These are phyloP conservation scores for Lagenorhynchus albirostris DNA, from an alignment of 2,113 vertebrate species.

Conservation along the genomic window DNA sequence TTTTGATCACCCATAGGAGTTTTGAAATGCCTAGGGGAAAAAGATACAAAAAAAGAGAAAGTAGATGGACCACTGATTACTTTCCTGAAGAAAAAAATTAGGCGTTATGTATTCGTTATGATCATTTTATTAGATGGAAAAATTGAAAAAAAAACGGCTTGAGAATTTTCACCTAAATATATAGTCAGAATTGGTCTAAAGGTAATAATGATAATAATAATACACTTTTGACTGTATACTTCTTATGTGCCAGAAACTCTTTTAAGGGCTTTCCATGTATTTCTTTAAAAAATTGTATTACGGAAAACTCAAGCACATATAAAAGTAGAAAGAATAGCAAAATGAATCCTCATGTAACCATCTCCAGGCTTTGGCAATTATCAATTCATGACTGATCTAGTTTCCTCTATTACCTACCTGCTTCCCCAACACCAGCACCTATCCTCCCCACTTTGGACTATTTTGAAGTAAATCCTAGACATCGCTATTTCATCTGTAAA, in stretches of 20 bases:
- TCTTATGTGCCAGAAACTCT: not conserved
- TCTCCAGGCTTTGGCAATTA: not conserved
- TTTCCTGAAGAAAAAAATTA: not conserved
- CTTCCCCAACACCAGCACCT: not conserved
- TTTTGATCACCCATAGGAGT: not conserved
- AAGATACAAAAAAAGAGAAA: not conserved
- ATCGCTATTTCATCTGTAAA: not conserved
- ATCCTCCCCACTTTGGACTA: not conserved
- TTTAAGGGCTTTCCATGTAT: not conserved
- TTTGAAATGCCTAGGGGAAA: not conserved
- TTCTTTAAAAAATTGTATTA: not conserved
- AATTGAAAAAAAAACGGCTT: not conserved
- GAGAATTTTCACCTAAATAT: not conserved
- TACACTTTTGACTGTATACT: not conserved
- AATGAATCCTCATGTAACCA: not conserved
- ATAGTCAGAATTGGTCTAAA: not conserved
- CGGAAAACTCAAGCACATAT: not conserved
- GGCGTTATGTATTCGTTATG: not conserved
- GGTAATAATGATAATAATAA: not conserved
- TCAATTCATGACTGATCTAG: not conserved
- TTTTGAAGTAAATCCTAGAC: slow-evolving; percentile 11
- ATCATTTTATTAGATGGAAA: not conserved
- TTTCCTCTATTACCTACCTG: not conserved
- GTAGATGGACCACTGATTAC: not conserved
- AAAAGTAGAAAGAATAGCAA: not conserved